phyloP scores from a whole-genome alignment of 2,113 vertebrate genomes.

The Microtus ochrogaster region DNA sequence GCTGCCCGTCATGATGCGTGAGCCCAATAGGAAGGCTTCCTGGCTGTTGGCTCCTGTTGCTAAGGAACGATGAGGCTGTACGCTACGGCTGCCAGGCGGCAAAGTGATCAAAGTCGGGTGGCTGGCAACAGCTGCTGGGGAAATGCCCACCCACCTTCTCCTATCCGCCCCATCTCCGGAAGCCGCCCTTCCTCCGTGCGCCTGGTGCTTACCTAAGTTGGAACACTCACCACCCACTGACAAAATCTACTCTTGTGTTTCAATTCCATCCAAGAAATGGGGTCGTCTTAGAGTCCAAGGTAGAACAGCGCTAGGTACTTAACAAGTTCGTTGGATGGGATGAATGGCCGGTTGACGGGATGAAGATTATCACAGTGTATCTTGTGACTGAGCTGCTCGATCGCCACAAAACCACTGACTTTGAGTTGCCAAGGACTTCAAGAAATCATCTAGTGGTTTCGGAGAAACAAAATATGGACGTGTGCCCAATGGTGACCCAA shows the following conservation, averaged over 20 bases:
- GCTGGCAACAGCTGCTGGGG: not conserved
- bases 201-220: conserved; percentile 36
- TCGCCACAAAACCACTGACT: conserved; percentile 27
- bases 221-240: not conserved
- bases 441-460: conserved; percentile 7
- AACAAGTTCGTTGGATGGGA: not conserved
- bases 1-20: not conserved
- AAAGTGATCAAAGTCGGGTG: not conserved
- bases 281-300: not conserved
- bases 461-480: not conserved
- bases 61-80: conserved; percentile 54
- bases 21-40: conserved; percentile 24
- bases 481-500: not conserved
- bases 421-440: not conserved
- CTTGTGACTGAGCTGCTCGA: not conserved
- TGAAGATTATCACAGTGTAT: not conserved
- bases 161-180: conserved; percentile 18
- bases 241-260: not conserved
- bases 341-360: not conserved
- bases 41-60: conserved; percentile 62
- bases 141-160: conserved; percentile 51
- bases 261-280: not conserved
- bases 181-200: conserved; percentile 42
- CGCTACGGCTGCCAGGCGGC: not conserved
- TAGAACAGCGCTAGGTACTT: not conserved